Evolutionary conservation across 1,140 invertebrate genomes (phyloP).

Genomic region (Rhopalosiphum maidis): DNA sequence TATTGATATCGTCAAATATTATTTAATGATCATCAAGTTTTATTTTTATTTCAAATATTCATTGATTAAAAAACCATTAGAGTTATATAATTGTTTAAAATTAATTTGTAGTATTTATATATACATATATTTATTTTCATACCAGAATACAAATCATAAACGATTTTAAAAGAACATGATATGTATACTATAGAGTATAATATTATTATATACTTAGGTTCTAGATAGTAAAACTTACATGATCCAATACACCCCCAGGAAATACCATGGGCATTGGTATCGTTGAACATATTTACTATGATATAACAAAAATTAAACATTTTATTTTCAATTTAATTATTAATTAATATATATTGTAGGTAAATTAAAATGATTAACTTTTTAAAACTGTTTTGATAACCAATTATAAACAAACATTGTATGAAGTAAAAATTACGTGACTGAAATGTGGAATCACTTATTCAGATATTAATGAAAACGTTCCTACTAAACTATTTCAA

Average conservation of each 20-base stretch:
- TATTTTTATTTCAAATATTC: neutral
- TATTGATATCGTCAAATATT: neutral
- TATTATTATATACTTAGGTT: neutral
- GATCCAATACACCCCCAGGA: neutral
- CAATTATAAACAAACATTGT: conserved; percentile 3
- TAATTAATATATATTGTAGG: neutral
- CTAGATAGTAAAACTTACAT: neutral
- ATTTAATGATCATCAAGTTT: neutral
- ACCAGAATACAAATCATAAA: neutral
- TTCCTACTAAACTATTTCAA: neutral
- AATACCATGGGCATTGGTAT: neutral
- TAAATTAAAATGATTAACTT: neutral
- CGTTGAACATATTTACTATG: neutral
- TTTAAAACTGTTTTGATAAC: conserved; percentile 8
- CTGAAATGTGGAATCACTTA: neutral
- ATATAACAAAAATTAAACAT: neutral
- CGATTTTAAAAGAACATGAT: neutral
- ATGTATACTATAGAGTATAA: neutral
- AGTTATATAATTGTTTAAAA: neutral
- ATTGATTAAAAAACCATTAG: neutral
- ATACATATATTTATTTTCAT: neutral
- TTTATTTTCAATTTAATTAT: neutral
- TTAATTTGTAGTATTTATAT: neutral
- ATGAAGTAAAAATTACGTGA: neutral
- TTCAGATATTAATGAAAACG: neutral